These are phyloP conservation scores for Saccostrea echinata DNA, from an alignment of 1,140 invertebrate species.

Conservation along the genomic window DNA sequence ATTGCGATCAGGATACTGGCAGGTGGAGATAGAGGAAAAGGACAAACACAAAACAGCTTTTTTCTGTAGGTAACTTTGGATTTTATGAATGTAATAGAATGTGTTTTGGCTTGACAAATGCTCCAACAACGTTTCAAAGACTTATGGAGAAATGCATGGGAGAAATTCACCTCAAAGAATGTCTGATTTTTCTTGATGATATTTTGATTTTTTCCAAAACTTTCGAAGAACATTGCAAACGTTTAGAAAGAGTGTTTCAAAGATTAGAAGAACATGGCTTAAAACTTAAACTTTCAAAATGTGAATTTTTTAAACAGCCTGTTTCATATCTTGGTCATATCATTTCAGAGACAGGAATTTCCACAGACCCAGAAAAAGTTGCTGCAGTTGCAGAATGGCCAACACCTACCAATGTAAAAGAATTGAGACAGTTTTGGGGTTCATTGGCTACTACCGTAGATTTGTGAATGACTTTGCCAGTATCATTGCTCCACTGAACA, in stretches of 20 bases:
- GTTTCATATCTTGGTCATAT: conserved; percentile 54
- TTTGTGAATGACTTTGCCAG: conserved; percentile 62
- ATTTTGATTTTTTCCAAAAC: conserved; percentile 40
- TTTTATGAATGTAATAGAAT: conserved; percentile 44
- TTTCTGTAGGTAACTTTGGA: conserved; percentile 44
- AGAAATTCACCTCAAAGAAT: conserved; percentile 46
- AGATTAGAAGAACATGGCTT: conserved; percentile 40
- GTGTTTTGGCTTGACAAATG: conserved; percentile 46
- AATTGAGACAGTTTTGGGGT: conserved; percentile 18
- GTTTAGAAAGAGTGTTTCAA: conserved; percentile 46
- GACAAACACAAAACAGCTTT: conserved; percentile 22
- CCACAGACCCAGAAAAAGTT: conserved; percentile 31
- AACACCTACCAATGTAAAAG: conserved; percentile 39
- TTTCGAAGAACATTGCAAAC: conserved; percentile 41
- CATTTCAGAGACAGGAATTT: conserved; percentile 41
- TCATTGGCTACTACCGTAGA: conserved; percentile 33
- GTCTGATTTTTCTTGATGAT: conserved; percentile 47
- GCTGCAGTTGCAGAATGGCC: conserved; percentile 43
- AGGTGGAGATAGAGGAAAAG: conserved; percentile 43
- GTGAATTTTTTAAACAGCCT: conserved; percentile 47
- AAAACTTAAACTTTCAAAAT: conserved; percentile 61
- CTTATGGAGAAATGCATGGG: conserved; percentile 47
- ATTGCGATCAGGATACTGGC: conserved; percentile 30
- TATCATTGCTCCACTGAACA: conserved; percentile 59
- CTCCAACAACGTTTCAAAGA: conserved; percentile 45